Percentiles rank a stretch among this genome's conserved stretches.
These are phyloP conservation scores for Eretmocerus hayati DNA, from an alignment of 2,888 invertebrate species.

Conservation along the genomic window DNA sequence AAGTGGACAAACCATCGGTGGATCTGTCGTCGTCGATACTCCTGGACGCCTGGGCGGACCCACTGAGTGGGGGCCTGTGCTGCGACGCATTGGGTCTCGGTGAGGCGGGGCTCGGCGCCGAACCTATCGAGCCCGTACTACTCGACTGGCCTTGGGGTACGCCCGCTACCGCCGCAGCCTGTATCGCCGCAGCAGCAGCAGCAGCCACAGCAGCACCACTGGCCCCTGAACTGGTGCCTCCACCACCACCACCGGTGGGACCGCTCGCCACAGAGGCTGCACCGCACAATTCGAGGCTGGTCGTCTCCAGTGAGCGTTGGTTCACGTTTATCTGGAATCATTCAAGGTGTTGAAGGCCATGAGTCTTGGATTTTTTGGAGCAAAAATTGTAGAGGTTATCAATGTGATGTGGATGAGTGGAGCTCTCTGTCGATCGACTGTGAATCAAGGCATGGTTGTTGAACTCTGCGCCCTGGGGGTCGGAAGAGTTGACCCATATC, in stretches of 20 bases:
- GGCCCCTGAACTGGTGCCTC: too few relatives aligned
- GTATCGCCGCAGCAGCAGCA: constrained; percentile 24
- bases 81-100: constrained; percentile 42
- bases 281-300: constrained; percentile 41
- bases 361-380: too few relatives aligned
- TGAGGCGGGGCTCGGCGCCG: constrained; percentile 45
- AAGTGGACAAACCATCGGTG: constrained; percentile 46
- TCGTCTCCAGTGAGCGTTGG: constrained; percentile 43
- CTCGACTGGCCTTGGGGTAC: constrained; percentile 45
- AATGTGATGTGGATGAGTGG: too few relatives aligned
- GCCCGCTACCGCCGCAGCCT: constrained; percentile 37
- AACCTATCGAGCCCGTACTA: constrained; percentile 44
- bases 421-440: too few relatives aligned
- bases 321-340: constrained; percentile 43
- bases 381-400: too few relatives aligned
- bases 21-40: constrained; percentile 44
- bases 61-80: constrained; percentile 24
- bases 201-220: constrained; percentile 23
- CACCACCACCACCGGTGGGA: too few relatives aligned
- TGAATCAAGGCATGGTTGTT: too few relatives aligned
- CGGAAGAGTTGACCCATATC: too few relatives aligned
- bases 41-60: constrained; percentile 42
- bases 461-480: too few relatives aligned
- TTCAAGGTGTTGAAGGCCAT: too few relatives aligned
- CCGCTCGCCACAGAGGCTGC: constrained; percentile 24